Percentiles rank a stretch among this genome's conserved stretches.
Evolutionary conservation across 2,797 vertebrate species (phyloP).

Genomic region (Ceryle rudis): DNA sequence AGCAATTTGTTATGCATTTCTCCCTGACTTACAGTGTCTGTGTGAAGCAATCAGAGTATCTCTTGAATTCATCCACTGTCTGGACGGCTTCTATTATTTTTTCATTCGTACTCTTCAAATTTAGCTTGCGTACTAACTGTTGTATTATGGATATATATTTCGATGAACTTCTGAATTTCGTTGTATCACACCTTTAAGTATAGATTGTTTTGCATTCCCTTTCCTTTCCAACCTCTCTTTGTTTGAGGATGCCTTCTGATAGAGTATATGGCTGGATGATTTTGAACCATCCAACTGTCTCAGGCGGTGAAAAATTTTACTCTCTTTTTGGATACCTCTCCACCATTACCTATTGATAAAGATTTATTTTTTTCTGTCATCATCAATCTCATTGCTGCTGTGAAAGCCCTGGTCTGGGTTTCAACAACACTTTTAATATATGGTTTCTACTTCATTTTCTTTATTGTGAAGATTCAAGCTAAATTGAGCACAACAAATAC

Average conservation of each 20-base stretch:
- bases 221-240: not conserved
- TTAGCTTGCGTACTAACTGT: not conserved
- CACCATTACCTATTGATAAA: not conserved
- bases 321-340: not conserved
- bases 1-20: not conserved
- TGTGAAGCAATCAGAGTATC: not conserved
- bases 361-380: not conserved
- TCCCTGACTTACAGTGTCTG: not conserved
- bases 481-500: not conserved
- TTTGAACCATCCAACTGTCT: not conserved
- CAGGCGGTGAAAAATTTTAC: not conserved
- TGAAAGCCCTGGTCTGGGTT: not conserved
- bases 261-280: not conserved
- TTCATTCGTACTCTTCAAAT: not conserved
- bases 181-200: not conserved
- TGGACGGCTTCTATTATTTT: not conserved
- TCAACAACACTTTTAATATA: not conserved
- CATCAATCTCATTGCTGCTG: not conserved
- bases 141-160: not conserved
- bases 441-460: not conserved
- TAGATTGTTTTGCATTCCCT: not conserved
- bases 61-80: not conserved
- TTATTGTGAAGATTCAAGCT: not conserved
- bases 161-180: not conserved
- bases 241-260: not conserved